A percentile compares a stretch with the other conserved stretches of the same genome.
Evolutionary conservation across 1,140 invertebrate species (phyloP).

Genomic region (Geopemphigus sp.): DNA sequence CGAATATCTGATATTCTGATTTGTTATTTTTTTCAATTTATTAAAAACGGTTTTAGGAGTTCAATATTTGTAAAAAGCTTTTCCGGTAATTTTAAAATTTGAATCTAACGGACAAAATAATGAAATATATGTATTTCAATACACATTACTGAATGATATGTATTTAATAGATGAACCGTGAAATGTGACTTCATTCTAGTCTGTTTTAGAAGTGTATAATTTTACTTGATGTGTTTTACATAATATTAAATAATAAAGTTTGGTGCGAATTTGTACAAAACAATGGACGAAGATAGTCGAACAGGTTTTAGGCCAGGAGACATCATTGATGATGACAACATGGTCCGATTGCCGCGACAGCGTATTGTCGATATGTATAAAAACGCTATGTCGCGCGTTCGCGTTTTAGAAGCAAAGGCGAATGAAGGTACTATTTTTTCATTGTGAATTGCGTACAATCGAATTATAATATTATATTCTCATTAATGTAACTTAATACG

Average conservation of each 20-base stretch:
- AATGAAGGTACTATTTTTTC: slow-evolving; percentile 47
- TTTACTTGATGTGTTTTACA: slow-evolving; percentile 2
- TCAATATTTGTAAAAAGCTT: too few relatives aligned
- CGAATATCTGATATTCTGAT: too few relatives aligned
- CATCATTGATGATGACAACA: slow-evolving; percentile 40
- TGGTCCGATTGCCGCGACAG: slow-evolving; percentile 45
- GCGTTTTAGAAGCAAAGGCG: slow-evolving; percentile 47
- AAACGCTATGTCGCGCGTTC: slow-evolving; percentile 49
- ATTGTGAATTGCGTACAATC: slow-evolving; percentile 16
- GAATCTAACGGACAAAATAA: too few relatives aligned
- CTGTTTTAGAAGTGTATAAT: slow-evolving; percentile 31
- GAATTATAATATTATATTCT: background rate
- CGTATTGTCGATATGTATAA: slow-evolving; percentile 49
- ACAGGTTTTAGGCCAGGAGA: slow-evolving; percentile 33
- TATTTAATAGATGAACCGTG: too few relatives aligned
- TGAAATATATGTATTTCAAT: too few relatives aligned
- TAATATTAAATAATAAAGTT: background rate
- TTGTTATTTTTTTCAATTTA: too few relatives aligned
- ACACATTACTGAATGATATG: too few relatives aligned
- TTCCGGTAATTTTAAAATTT: too few relatives aligned
- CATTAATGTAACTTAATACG: background rate
- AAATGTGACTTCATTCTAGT: background rate
- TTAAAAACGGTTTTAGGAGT: too few relatives aligned
- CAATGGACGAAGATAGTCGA: slow-evolving; percentile 33
- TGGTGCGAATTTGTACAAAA: slow-evolving; percentile 33